These are phyloP conservation scores for Cybosia mesomella DNA, from an alignment of 2,888 invertebrate genomes.

Conservation along the genomic window DNA sequence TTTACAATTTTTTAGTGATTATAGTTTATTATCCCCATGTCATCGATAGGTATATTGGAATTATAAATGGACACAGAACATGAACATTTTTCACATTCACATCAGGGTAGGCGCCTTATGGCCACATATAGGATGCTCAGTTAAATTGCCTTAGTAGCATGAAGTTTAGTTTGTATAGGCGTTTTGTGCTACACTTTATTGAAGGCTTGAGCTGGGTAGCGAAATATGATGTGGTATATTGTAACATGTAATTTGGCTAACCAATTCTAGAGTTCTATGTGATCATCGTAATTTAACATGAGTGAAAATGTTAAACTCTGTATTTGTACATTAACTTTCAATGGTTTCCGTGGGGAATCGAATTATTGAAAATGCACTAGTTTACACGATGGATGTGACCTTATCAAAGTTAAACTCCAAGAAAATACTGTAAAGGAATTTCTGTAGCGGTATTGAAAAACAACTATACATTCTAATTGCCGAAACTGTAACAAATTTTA, in stretches of 20 bases:
- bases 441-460: constrained; percentile 15
- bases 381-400: constrained; percentile 43
- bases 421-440: constrained; percentile 31
- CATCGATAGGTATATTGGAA: too few relatives aligned
- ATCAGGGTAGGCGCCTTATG: too few relatives aligned
- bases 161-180: neutral
- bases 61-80: too few relatives aligned
- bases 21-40: too few relatives aligned
- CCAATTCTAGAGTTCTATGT: neutral
- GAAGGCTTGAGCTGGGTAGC: neutral
- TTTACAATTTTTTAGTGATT: too few relatives aligned
- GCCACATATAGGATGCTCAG: too few relatives aligned
- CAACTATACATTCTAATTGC: constrained; percentile 21
- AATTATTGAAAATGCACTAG: constrained; percentile 42
- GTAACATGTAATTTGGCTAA: neutral
- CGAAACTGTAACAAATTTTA: constrained; percentile 25
- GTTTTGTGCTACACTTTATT: neutral
- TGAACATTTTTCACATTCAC: too few relatives aligned
- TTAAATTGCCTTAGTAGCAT: neutral
- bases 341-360: constrained; percentile 35
- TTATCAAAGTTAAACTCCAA: constrained; percentile 43
- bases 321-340: neutral
- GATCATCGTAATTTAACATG: neutral
- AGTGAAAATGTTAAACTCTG: neutral
- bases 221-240: neutral